phyloP scores from a whole-genome alignment of 2,888 invertebrate species.

The Synanthedon formicaeformis region DNA sequence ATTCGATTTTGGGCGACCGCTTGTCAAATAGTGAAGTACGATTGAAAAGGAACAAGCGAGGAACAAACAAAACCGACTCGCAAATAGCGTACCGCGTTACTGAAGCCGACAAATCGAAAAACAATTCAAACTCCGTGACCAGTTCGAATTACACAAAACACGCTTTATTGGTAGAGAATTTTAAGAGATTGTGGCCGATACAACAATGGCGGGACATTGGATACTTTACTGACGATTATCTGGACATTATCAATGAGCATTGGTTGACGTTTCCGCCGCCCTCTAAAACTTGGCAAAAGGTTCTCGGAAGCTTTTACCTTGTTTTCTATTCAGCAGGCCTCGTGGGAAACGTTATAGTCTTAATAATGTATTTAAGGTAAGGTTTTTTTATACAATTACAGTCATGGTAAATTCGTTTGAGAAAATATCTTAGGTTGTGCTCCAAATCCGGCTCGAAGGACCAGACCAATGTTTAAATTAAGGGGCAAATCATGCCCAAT shows the following conservation, averaged over 20 bases:
- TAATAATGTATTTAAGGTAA: constrained; percentile 80
- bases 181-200: constrained; percentile 53
- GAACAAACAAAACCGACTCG: constrained; percentile 14
- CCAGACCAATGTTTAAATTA: no score
- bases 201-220: constrained; percentile 64
- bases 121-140: constrained; percentile 7
- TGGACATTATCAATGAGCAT: constrained; percentile 74
- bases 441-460: no score
- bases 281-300: constrained; percentile 63
- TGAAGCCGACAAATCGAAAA: constrained; percentile 15
- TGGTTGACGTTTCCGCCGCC: constrained; percentile 81
- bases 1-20: neutral
- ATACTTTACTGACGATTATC: constrained; percentile 69
- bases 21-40: neutral
- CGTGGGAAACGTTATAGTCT: constrained; percentile 77
- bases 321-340: constrained; percentile 75
- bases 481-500: no score
- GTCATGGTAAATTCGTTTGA: no score
- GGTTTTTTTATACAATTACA: constrained; percentile 12
- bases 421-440: neutral
- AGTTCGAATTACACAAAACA: constrained; percentile 15
- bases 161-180: constrained; percentile 33
- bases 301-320: constrained; percentile 73
- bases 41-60: constrained; percentile 13
- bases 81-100: constrained; percentile 17